These are phyloP conservation scores for Astur gentilis DNA, from an alignment of 2,113 vertebrate genomes.

Conservation along the genomic window DNA sequence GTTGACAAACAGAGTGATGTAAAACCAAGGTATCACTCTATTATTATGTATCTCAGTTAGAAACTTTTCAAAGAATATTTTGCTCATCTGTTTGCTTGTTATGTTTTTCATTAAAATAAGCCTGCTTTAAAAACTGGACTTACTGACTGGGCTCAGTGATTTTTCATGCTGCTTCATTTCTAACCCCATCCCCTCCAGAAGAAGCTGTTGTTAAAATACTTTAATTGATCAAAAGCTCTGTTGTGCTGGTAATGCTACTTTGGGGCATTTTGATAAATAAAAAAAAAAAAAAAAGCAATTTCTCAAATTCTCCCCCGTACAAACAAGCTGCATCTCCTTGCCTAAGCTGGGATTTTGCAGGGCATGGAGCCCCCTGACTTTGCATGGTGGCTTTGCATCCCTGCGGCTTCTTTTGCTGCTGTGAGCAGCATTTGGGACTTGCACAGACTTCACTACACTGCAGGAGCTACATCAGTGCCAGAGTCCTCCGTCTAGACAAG, in stretches of 20 bases:
- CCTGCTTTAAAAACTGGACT: background rate
- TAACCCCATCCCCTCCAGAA: background rate
- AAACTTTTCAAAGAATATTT: background rate
- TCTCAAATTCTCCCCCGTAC: background rate
- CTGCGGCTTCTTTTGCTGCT: background rate
- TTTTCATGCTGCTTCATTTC: background rate
- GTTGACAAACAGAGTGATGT: background rate
- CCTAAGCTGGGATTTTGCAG: background rate
- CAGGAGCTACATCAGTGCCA: background rate
- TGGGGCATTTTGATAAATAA: background rate
- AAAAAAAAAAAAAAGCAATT: background rate
- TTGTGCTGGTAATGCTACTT: background rate
- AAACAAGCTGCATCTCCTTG: background rate
- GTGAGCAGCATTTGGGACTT: background rate
- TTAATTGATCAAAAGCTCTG: background rate
- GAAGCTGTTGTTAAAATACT: background rate
- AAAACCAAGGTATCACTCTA: background rate
- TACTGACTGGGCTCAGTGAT: background rate
- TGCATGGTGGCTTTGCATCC: background rate
- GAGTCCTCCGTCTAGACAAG: constrained; percentile 42
- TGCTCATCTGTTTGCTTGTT: background rate
- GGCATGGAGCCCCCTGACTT: background rate
- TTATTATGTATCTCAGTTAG: background rate
- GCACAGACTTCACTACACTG: background rate
- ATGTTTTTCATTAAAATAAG: background rate